These are phyloP conservation scores for Chloroceryle inda DNA, from an alignment of 2,797 vertebrate genomes.

Conservation along the genomic window DNA sequence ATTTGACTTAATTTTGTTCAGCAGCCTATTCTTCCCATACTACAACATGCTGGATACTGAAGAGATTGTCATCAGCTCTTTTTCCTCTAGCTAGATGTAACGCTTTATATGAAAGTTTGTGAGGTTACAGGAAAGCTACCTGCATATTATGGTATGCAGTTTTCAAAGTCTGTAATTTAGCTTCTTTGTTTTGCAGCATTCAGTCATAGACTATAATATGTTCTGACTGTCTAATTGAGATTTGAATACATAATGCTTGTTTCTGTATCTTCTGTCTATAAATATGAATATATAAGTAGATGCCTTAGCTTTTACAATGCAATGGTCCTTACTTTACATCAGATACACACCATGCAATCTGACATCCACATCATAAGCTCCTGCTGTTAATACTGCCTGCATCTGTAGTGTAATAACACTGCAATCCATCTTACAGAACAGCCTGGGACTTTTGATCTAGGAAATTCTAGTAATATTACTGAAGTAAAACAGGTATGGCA, in stretches of 20 bases:
- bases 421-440: neutral
- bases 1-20: conserved; percentile 7
- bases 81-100: neutral
- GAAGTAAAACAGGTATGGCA: neutral
- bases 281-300: neutral
- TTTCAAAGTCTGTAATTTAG: neutral
- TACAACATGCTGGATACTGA: neutral
- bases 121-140: conserved; percentile 20
- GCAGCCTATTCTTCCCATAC: neutral
- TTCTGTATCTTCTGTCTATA: neutral
- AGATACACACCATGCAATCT: neutral
- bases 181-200: neutral
- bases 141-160: neutral
- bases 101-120: conserved; percentile 16
- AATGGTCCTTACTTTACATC: neutral
- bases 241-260: neutral
- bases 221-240: conserved; percentile 32
- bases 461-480: neutral
- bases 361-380: neutral
- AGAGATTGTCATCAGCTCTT: neutral
- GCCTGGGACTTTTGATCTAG: neutral
- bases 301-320: neutral
- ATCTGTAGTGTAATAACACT: neutral
- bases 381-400: neutral
- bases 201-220: neutral